Evolutionary conservation across 2,888 invertebrate species (phyloP).

Genomic region (Drosophila rellima): DNA sequence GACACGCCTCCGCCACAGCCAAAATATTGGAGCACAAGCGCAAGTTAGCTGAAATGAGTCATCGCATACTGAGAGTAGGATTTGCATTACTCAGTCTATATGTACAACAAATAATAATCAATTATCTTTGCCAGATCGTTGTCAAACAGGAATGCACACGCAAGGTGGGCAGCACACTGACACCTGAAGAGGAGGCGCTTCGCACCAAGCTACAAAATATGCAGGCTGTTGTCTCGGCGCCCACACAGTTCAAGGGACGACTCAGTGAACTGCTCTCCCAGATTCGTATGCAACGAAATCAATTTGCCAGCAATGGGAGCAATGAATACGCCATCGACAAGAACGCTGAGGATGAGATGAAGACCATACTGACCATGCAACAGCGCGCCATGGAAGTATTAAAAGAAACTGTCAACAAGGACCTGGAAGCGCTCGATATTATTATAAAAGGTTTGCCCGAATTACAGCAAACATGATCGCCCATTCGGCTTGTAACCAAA

Average conservation of each 20-base stretch:
- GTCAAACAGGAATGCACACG: slow-evolving; percentile 94
- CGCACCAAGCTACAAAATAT: slow-evolving; percentile 94
- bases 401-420: slow-evolving; percentile 93
- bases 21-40: slow-evolving; percentile 93
- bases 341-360: slow-evolving; percentile 90
- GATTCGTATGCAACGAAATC: slow-evolving; percentile 91
- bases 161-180: slow-evolving; percentile 94
- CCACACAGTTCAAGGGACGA: slow-evolving; percentile 97
- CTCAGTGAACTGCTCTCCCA: slow-evolving; percentile 96
- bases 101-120: background rate
- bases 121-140: slow-evolving; percentile 88
- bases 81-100: background rate
- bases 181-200: slow-evolving; percentile 96
- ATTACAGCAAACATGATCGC: slow-evolving; percentile 80
- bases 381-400: slow-evolving; percentile 96
- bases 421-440: slow-evolving; percentile 91
- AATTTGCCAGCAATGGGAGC: slow-evolving; percentile 87
- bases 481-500: slow-evolving; percentile 26
- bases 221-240: slow-evolving; percentile 94
- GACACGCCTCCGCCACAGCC: slow-evolving; percentile 92
- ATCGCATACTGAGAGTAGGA: slow-evolving; percentile 92
- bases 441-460: slow-evolving; percentile 92
- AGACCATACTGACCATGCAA: slow-evolving; percentile 93
- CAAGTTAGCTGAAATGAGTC: slow-evolving; percentile 92
- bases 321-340: slow-evolving; percentile 93